A percentile compares a stretch with the other conserved stretches of the same genome.
Conservation (phyloP, 2,888 invertebrate species). For the Theodoxus fluviatilis region DNA sequence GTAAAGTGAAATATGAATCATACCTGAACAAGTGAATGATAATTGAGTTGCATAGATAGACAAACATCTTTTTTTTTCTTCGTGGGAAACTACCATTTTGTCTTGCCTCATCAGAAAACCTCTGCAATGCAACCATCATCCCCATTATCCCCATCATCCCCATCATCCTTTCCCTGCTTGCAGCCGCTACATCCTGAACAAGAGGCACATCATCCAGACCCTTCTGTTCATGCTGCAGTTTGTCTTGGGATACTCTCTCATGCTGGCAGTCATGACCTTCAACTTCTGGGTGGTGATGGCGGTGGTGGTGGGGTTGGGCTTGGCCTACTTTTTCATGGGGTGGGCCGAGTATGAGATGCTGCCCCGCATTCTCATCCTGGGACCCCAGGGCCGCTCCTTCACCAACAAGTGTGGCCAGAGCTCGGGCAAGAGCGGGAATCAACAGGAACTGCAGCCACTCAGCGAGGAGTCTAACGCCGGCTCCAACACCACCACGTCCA, state of each 20-base stretch:
- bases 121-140: no score
- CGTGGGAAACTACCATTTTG: no score
- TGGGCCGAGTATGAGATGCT: constrained; percentile 31
- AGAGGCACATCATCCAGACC: constrained; percentile 33
- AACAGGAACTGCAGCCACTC: constrained; percentile 26
- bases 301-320: constrained; percentile 32
- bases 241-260: constrained; percentile 33
- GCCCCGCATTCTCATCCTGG: not conserved
- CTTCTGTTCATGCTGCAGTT: constrained; percentile 35
- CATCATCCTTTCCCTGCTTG: no score
- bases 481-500: no score
- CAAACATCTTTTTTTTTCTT: no score
- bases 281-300: constrained; percentile 34
- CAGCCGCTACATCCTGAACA: constrained; percentile 35
- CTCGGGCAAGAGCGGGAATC: constrained; percentile 22
- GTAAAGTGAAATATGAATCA: no score
- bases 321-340: constrained; percentile 37
- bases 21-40: no score
- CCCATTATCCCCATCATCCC: no score
- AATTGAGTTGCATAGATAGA: no score
- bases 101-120: no score
- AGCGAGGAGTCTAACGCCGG: no score
- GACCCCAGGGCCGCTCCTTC: no score
- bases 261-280: constrained; percentile 37
- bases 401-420: constrained; percentile 22